Evolutionary conservation across 1,140 invertebrate species (phyloP).

Genomic region (Vanessa tameamea): DNA sequence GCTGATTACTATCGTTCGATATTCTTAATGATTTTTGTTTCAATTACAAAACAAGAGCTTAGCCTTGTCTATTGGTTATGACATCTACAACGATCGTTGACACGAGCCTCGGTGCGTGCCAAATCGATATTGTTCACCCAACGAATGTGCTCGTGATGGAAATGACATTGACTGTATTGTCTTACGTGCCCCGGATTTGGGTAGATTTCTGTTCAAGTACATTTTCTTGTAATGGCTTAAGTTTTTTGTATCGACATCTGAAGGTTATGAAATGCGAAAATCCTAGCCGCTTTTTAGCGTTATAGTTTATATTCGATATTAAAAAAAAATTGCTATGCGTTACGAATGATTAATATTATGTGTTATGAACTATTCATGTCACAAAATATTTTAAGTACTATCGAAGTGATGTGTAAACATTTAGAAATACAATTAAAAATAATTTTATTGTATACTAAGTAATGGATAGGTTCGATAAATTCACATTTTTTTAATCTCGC

Average conservation of each 20-base stretch:
- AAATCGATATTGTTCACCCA: slow-evolving; percentile 56
- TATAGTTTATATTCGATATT: background rate
- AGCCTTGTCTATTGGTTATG: slow-evolving; percentile 45
- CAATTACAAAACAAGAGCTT: slow-evolving; percentile 41
- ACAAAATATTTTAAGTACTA: background rate
- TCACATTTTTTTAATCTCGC: no score
- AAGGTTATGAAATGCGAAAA: slow-evolving; percentile 23
- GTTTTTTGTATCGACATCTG: slow-evolving; percentile 19
- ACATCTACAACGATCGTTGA: slow-evolving; percentile 38
- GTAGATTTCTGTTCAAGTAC: slow-evolving; percentile 61
- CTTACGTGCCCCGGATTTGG: slow-evolving; percentile 65
- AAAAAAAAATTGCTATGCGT: no score
- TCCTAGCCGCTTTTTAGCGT: background rate
- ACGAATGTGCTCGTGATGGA: slow-evolving; percentile 62
- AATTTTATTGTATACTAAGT: no score
- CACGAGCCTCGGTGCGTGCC: slow-evolving; percentile 39
- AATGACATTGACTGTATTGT: slow-evolving; percentile 68
- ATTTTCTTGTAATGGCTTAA: slow-evolving; percentile 24
- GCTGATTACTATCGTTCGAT: slow-evolving; percentile 20
- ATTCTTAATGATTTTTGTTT: slow-evolving; percentile 34
- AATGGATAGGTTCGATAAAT: no score
- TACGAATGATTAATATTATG: no score
- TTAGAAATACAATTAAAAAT: background rate
- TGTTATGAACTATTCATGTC: no score
- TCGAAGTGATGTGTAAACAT: background rate